Evolutionary conservation across 2,888 invertebrate genomes (phyloP), one percentile per base, ranked within the genome.

Genomic region (Neoscelio sp.): DNA sequence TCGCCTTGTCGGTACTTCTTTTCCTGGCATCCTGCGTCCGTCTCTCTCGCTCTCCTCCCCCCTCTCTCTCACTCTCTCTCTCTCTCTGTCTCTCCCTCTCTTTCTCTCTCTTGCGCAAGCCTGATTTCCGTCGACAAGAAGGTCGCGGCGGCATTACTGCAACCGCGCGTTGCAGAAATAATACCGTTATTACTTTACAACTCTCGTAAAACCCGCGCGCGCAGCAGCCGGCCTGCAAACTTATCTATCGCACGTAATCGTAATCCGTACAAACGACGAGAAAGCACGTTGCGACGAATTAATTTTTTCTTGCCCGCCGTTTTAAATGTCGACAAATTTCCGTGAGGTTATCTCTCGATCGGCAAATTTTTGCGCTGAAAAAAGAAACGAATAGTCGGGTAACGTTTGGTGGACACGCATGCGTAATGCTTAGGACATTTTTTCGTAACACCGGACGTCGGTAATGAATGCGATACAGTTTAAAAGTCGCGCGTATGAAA

Each of bases 151-250:
- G 70, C 40, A 71, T 26, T 71, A 64, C 65, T 60, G 62, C 70
- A 62, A 75, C 70, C 68, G 75, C 50, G 62, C 68, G 52, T 62
- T 58, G 62, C 79, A 79, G 68, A 79, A 75, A 78, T 79, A 78
- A 81, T 78, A 81, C 79, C 79, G 77, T 79, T 81, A 81, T 79
- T 77, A 78, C 79, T 78, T 81, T 79, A 79, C 71, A 81, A 81
- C 71, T 76, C 78, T 76, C 80, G 68, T 81, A 78, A 81, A 81
- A 76, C 65, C 78, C 52, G 46, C 71, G 67, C 54, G 71, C 64
- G 60, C 67, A 35, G 78, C 65, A 64, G 64, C 40, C 64, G 44
- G 26, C 23, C 38, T 35, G 71, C 52, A 46, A 79, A 75, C 65
- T 74, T 71, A 52, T 68, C 71, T 65, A 68, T 73, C 50, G 60